Conservation (phyloP, 2,797 vertebrate species). For the Alauda arvensis region DNA sequence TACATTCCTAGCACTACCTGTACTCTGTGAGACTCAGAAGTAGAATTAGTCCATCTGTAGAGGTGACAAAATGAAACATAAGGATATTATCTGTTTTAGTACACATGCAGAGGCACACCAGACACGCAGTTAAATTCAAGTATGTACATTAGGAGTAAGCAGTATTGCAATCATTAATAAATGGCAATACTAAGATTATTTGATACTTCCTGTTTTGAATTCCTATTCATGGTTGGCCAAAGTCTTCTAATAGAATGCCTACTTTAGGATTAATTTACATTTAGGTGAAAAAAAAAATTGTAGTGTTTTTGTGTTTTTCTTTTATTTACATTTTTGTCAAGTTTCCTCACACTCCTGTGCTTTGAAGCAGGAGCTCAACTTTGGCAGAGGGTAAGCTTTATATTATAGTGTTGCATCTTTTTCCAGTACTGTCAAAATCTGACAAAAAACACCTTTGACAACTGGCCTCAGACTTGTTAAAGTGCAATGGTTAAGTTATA, state of each 20-base stretch:
- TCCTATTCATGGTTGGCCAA: neutral
- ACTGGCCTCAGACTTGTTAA: neutral
- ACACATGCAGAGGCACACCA: neutral
- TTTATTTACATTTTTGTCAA: neutral
- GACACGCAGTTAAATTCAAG: neutral
- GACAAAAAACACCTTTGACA: neutral
- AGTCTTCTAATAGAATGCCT: neutral
- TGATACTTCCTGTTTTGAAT: neutral
- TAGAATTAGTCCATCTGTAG: neutral
- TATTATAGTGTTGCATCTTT: neutral
- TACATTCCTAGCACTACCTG: neutral
- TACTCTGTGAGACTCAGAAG: neutral
- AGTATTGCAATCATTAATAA: neutral
- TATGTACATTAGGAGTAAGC: neutral
- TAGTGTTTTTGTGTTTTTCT: neutral
- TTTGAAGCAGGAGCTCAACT: neutral
- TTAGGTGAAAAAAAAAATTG: neutral
- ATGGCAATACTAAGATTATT: neutral
- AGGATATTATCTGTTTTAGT: neutral
- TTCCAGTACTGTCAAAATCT: neutral
- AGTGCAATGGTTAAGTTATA: neutral
- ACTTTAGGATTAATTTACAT: neutral
- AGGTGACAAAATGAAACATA: neutral
- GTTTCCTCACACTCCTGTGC: neutral
- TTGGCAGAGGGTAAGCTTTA: neutral